Base-by-base conservation (phyloP, 1,140 invertebrate genomes). In the Hirudo medicinalis region DNA sequence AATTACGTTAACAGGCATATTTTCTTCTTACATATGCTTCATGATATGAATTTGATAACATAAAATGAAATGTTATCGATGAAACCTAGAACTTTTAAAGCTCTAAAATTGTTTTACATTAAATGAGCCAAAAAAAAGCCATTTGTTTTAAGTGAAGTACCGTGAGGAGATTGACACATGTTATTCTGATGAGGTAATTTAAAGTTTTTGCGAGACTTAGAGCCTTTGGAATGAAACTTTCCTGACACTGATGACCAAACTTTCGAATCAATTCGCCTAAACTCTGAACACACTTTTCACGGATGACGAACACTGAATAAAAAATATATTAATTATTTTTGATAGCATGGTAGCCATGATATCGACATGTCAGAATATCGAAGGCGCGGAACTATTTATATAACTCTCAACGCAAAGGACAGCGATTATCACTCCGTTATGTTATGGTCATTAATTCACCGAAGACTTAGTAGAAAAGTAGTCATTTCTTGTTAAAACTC, bases 291-390 rank as follows among this genome's bases (percentile, higher is more conserved):
- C 32, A 43, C 19, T 36, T 53, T 25, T 70, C 69, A 13, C 69
- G 40, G 22, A 70, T 70, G 69, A 49, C 53, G 22, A 25, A 49
- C 25, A 70, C 69, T 70, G 57, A 49, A 49, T 13, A 49, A 49
- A 17, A 17, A 49, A 11, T 11, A 40, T 40, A 6, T 40, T 6
- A 40, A 49, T 5, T 49, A 5, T 15, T 15, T 15, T 49, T 13
- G 43, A 49, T 49, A 3, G 6, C 2, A 6, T 36, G 2, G 32
- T 36, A 6, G 32, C 32, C 32, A 6, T 36, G 6, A 36, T 36
- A 36, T 36, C 6, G 6, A 36, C 32, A 36, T 6, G 6, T 36
- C 32, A 36, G 32, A 36, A 36, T 36, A 36, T 36, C 32, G 32
- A 36, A 36, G 6, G 32, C 6, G 32, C 32, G 32, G 32, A 36